These are phyloP conservation scores for Oligia strigilis DNA, from an alignment of 2,888 invertebrate genomes.

Conservation along the genomic window DNA sequence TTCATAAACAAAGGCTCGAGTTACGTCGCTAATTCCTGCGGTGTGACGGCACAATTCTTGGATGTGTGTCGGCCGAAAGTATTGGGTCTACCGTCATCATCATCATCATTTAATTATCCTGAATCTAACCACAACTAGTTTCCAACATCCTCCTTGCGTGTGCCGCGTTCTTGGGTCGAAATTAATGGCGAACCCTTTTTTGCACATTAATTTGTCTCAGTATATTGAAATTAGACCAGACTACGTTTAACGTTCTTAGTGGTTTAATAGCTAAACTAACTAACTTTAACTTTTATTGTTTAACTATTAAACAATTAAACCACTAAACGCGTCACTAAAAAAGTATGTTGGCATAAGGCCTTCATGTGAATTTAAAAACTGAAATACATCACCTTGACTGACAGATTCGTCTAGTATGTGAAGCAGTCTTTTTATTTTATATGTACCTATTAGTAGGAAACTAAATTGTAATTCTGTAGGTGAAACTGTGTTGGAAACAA, in stretches of 20 bases:
- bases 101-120: conserved; percentile 18
- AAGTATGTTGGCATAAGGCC: background rate
- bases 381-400: background rate
- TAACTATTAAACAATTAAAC: conserved; percentile 19
- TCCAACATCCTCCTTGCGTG: conserved; percentile 1
- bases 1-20: background rate
- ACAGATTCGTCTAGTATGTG: background rate
- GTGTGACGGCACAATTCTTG: background rate
- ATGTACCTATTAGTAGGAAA: background rate
- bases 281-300: too few relatives aligned
- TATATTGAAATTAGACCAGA: conserved; percentile 31
- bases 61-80: conserved; percentile 1
- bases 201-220: conserved; percentile 22
- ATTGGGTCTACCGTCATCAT: background rate
- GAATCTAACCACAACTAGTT: background rate
- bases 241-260: conserved; percentile 6
- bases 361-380: conserved; percentile 39
- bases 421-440: background rate
- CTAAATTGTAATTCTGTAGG: background rate
- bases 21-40: background rate
- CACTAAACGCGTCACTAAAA: conserved; percentile 8
- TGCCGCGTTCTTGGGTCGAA: conserved; percentile 10
- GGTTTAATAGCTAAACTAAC: too few relatives aligned
- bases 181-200: conserved; percentile 38
- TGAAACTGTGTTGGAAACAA: conserved; percentile 1